A percentile compares a stretch with the other conserved stretches of the same genome.
phyloP scores from a whole-genome alignment of 2,797 vertebrate genomes.

The Arctocebus calabarensis region DNA sequence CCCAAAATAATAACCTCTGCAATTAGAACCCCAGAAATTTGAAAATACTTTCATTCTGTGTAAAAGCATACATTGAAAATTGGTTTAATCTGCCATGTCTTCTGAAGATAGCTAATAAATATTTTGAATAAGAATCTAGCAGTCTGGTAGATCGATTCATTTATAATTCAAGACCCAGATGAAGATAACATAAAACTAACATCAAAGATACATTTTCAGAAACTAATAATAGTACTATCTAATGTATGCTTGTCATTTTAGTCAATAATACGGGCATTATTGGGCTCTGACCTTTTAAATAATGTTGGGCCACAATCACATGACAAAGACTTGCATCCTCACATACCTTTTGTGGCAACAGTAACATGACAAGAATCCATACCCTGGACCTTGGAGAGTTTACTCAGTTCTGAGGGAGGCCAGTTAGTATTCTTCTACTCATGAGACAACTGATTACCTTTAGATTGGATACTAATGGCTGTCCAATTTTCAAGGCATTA shows the following conservation, averaged over 20 bases:
- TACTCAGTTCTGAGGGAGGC: neutral
- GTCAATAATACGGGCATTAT: neutral
- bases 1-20: slow-evolving; percentile 10
- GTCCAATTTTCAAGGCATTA: neutral
- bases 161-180: slow-evolving; percentile 49
- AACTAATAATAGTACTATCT: neutral
- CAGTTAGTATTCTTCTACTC: neutral
- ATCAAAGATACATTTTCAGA: slow-evolving; percentile 45
- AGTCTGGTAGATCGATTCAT: neutral
- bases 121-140: slow-evolving; percentile 42
- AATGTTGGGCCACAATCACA: neutral
- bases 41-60: slow-evolving; percentile 11
- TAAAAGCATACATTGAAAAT: slow-evolving; percentile 44
- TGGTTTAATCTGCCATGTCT: neutral
- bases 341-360: neutral
- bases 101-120: slow-evolving; percentile 49
- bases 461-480: neutral
- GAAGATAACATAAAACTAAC: slow-evolving; percentile 11
- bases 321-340: neutral
- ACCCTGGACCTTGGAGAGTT: neutral
- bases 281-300: neutral
- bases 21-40: neutral
- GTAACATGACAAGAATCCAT: neutral
- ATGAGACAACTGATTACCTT: slow-evolving; percentile 2
- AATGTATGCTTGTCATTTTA: neutral